Evolutionary conservation across 1,140 invertebrate genomes (phyloP).

Genomic region (Neodiprion virginianus): DNA sequence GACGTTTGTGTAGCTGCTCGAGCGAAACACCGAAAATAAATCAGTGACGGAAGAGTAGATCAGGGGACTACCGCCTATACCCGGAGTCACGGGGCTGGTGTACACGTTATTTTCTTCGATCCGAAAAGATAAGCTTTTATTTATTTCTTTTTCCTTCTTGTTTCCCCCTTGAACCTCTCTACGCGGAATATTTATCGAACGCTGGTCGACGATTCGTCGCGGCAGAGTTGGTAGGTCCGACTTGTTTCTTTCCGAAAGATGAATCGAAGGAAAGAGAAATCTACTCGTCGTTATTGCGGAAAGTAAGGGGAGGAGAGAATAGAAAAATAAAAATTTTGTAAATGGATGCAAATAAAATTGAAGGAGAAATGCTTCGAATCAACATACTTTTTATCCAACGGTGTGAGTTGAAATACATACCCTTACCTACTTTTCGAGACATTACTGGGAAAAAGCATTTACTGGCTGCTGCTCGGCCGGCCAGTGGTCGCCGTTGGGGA

Average conservation of each 20-base stretch:
- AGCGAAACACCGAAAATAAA: no score
- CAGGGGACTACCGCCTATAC: no score
- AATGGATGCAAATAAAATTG: no score
- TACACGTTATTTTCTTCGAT: background rate
- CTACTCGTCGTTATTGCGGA: background rate
- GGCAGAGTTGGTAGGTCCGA: background rate
- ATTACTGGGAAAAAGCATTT: background rate
- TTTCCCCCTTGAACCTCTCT: background rate
- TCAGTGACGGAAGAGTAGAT: no score
- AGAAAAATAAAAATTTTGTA: no score
- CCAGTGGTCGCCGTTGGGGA: no score
- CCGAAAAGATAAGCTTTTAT: background rate
- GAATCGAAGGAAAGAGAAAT: background rate
- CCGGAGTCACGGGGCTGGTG: no score
- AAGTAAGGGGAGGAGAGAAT: background rate
- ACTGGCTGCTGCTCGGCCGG: slow-evolving; percentile 15
- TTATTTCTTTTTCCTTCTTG: background rate
- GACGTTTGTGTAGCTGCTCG: no score
- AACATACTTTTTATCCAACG: background rate
- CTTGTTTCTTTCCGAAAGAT: background rate
- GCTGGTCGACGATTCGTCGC: background rate
- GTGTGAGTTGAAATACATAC: background rate
- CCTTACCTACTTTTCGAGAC: background rate
- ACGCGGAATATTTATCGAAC: background rate
- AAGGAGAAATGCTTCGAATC: background rate